Evolutionary conservation across 2,113 vertebrate genomes (phyloP).

Genomic region (Hoplias malabaricus): DNA sequence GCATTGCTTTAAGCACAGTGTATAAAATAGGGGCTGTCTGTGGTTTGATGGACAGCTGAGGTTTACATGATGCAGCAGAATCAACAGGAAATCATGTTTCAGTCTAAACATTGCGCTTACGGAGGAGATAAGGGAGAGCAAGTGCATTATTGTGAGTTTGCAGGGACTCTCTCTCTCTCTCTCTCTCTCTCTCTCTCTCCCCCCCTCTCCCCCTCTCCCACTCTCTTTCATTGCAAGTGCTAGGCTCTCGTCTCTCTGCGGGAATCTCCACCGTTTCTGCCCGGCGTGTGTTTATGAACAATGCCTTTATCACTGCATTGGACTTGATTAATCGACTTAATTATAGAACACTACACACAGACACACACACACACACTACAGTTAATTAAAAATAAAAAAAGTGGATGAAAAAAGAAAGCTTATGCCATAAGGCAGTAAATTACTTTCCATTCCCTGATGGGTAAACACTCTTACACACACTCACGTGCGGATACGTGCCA

Average conservation of each 20-base stretch:
- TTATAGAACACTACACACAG: slow-evolving; percentile 24
- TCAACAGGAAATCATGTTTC: too few species aligned
- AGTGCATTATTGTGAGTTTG: slow-evolving; percentile 17
- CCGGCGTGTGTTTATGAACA: slow-evolving; percentile 31
- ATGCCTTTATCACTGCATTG: slow-evolving; percentile 32
- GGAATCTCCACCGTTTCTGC: slow-evolving; percentile 20
- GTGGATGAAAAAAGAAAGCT: slow-evolving; percentile 5
- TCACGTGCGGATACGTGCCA: too few species aligned
- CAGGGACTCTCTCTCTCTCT: slow-evolving; percentile 17
- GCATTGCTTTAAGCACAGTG: too few species aligned
- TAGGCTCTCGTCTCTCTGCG: slow-evolving; percentile 12
- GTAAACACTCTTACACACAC: not conserved
- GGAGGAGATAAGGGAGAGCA: slow-evolving; percentile 11
- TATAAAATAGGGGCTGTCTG: too few species aligned
- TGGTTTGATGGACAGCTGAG: too few species aligned
- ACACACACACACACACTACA: slow-evolving; percentile 23
- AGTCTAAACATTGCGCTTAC: too few species aligned
- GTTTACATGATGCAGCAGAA: too few species aligned
- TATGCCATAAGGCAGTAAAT: slow-evolving; percentile 30
- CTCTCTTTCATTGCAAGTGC: not conserved
- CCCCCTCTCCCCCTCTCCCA: not conserved
- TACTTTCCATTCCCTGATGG: slow-evolving; percentile 3
- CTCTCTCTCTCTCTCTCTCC: slow-evolving; percentile 1
- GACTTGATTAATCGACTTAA: slow-evolving; percentile 45
- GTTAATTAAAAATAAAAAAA: slow-evolving; percentile 41